A percentile compares a stretch with the other conserved stretches of the same genome.
These are phyloP conservation scores for Nothobranchius furzeri DNA, from an alignment of 2,113 vertebrate species.

Conservation along the genomic window DNA sequence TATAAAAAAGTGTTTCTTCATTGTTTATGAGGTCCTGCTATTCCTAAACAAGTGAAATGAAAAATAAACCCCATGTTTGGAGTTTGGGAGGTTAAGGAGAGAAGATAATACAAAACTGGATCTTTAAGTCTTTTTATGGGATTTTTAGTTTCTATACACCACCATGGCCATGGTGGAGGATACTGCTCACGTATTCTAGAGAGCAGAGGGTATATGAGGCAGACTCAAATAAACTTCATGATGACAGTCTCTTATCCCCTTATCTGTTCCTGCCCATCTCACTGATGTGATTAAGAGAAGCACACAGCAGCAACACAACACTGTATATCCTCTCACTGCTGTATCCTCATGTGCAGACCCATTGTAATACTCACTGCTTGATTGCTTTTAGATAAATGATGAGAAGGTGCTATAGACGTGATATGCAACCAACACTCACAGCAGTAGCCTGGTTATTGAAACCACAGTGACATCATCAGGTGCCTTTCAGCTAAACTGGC, in stretches of 20 bases:
- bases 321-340: slow-evolving; percentile 10
- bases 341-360: background rate
- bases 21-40: too few relatives aligned
- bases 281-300: slow-evolving; percentile 52
- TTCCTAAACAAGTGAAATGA: too few relatives aligned
- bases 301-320: background rate
- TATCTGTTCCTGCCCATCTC: slow-evolving; percentile 47
- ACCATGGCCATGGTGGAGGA: background rate
- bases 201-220: slow-evolving; percentile 5
- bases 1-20: too few relatives aligned
- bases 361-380: slow-evolving; percentile 9
- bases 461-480: slow-evolving; percentile 46
- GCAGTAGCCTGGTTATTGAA: slow-evolving; percentile 52
- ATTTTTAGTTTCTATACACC: background rate
- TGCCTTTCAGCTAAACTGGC: slow-evolving; percentile 57
- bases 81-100: too few relatives aligned
- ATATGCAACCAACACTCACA: slow-evolving; percentile 23
- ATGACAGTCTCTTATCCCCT: slow-evolving; percentile 25
- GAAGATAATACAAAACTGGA: background rate
- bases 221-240: slow-evolving; percentile 7
- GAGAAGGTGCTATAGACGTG: slow-evolving; percentile 4
- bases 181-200: slow-evolving; percentile 19
- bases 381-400: slow-evolving; percentile 25
- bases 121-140: background rate
- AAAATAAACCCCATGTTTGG: too few relatives aligned